Conservation (phyloP, 2,113 vertebrate species). For the Pachypanchax playfairii region DNA sequence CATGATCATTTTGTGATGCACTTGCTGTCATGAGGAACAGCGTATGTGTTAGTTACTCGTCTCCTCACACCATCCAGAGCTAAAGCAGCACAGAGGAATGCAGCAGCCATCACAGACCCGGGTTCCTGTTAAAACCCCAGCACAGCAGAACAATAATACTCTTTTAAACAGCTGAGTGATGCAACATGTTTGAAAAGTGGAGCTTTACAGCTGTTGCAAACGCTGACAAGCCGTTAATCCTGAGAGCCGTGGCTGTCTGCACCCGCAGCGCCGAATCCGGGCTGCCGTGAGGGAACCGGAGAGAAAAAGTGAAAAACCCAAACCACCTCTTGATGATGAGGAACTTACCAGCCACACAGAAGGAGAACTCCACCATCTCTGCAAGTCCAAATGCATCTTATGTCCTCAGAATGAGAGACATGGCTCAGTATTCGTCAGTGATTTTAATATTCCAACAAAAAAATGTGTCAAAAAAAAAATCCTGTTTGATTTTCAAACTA, state of each 20-base stretch:
- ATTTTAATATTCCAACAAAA: not conserved
- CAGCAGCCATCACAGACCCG: slow-evolving; percentile 18
- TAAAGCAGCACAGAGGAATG: slow-evolving; percentile 58
- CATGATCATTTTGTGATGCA: slow-evolving; percentile 16
- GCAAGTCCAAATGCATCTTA: slow-evolving; percentile 51
- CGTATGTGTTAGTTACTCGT: slow-evolving; percentile 6
- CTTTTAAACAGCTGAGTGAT: slow-evolving; percentile 80
- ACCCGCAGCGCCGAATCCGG: slow-evolving; percentile 18
- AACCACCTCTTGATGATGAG: not conserved
- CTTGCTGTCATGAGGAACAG: slow-evolving; percentile 12
- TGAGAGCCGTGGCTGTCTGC: slow-evolving; percentile 49
- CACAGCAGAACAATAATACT: slow-evolving; percentile 74
- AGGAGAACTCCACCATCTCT: slow-evolving; percentile 24
- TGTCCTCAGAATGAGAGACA: not conserved
- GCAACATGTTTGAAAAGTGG: slow-evolving; percentile 80
- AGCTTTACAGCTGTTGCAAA: slow-evolving; percentile 73
- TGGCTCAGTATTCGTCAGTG: not conserved
- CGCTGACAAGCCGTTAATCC: slow-evolving; percentile 77
- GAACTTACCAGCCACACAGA: slow-evolving; percentile 49
- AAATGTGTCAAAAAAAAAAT: slow-evolving; percentile 7
- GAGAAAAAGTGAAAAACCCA: not conserved
- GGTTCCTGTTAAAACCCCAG: slow-evolving; percentile 54
- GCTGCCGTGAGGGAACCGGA: slow-evolving; percentile 38
- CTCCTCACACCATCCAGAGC: slow-evolving; percentile 38
- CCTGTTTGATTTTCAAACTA: not conserved